phyloP scores from a whole-genome alignment of 2,797 vertebrate species.

The Sebastes minor region DNA sequence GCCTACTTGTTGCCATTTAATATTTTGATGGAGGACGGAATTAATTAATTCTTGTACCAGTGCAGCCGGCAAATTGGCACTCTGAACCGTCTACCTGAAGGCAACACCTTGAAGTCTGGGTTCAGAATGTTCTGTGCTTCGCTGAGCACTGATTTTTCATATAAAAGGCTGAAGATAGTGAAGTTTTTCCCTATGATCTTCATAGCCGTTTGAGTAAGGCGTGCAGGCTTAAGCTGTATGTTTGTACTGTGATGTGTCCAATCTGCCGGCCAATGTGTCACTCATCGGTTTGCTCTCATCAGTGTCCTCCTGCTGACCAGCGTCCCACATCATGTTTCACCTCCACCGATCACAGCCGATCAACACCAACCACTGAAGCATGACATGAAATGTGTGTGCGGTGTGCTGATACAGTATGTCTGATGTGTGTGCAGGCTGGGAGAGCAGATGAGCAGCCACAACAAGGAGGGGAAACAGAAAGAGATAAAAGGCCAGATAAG shows the following conservation, averaged over 20 bases:
- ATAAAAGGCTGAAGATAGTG: no score
- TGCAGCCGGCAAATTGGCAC: no score
- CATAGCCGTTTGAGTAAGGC: no score
- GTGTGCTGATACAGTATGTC: conserved; percentile 1
- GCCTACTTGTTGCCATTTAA: no score
- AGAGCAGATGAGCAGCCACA: conserved; percentile 74
- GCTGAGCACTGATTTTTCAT: no score
- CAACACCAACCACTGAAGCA: conserved; percentile 76
- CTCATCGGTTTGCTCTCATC: neutral
- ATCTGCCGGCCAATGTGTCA: neutral
- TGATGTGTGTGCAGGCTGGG: neutral
- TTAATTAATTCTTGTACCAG: no score
- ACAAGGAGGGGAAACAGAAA: conserved; percentile 63
- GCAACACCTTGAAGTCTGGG: no score
- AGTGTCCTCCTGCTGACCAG: conserved; percentile 51
- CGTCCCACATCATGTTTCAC: conserved; percentile 54
- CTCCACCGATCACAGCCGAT: conserved; percentile 44
- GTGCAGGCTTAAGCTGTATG: neutral
- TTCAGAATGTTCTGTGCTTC: no score
- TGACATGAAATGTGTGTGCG: conserved; percentile 72
- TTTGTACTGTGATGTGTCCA: neutral
- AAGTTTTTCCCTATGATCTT: no score
- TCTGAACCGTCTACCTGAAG: no score
- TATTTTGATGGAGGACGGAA: no score
- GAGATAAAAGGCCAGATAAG: conserved; percentile 75